Base-by-base conservation (phyloP, 2,888 invertebrate species). In the Drosophila yooni region DNA sequence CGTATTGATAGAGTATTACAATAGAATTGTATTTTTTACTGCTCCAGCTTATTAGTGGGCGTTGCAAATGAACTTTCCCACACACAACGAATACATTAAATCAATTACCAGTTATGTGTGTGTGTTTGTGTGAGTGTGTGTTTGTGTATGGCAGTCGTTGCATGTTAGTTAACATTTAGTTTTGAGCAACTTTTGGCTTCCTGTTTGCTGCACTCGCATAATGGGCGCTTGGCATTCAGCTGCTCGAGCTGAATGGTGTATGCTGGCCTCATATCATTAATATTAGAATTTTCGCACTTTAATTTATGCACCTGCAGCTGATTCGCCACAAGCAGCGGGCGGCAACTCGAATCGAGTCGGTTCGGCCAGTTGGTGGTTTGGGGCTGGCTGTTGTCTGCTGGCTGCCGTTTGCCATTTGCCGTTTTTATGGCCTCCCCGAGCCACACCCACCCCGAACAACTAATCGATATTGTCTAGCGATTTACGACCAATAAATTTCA, bases 51-150 rank as follows among this genome's bases (percentile, higher is more conserved):
- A 64, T 74, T 89, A 70, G 91, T 87, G 88, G 85, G 85, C 85
- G 91, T 87, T 87, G 88, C 89, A 86, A 90, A 71, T 89, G 84
- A 89, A 86, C 91, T 90, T 86, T 86, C 85, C 85, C 91, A 85
- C 88, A 85, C 84, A 71, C 78, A 71, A 70, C 71, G 60, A 56
- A 52, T 57, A 57, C 76, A 88, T 72, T 87, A 88, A 90, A 89
- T 90, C 89, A 86, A 86, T 85, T 85, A 84, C 71, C 50, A 38
- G 56, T 11, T 68, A 25, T 40, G n/a, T 40, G 38, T 57, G 25
- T 40, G 21, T 67, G 31, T 68, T 11, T 66, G 13, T 58, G 36
- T 66, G 43, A 61, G 10, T 60, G 36, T 68, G 34, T 70, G 31
- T 74, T 48, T 68, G 65, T 78, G 46, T 61, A 46, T 66, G 50